Conservation (phyloP, 2,888 invertebrate genomes). For the Nomada ruficornis region DNA sequence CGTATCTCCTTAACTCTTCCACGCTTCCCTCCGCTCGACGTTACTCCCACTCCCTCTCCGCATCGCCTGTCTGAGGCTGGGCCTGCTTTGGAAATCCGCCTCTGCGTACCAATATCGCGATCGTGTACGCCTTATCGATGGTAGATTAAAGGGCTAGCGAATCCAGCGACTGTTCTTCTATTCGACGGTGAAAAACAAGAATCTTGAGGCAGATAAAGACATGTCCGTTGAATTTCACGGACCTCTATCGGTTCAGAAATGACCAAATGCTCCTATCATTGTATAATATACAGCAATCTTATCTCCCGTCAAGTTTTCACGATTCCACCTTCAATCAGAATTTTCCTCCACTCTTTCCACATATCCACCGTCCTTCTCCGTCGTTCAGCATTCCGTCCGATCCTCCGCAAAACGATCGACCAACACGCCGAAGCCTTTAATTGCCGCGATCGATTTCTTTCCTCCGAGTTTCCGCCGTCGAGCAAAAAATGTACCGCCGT, state of each 20-base stretch:
- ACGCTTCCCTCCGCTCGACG: slow-evolving; percentile 65
- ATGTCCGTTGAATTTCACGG: no score
- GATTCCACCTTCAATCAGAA: no score
- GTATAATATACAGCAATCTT: no score
- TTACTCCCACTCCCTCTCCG: slow-evolving; percentile 42
- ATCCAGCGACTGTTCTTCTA: neutral
- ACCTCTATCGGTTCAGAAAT: no score
- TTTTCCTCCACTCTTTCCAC: neutral
- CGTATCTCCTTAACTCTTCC: slow-evolving; percentile 74
- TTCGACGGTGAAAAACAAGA: neutral
- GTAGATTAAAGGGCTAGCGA: slow-evolving; percentile 54
- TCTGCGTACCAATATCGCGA: slow-evolving; percentile 64
- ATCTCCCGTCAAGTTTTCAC: no score
- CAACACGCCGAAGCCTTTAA: slow-evolving; percentile 39
- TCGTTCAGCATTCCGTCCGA: neutral
- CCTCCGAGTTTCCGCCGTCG: slow-evolving; percentile 10
- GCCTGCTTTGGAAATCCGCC: slow-evolving; percentile 57
- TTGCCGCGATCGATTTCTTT: slow-evolving; percentile 30
- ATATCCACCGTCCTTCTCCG: neutral
- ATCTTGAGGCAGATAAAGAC: no score
- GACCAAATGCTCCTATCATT: no score
- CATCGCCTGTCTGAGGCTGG: slow-evolving; percentile 38
- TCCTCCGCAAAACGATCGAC: slow-evolving; percentile 27
- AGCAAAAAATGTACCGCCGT: slow-evolving; percentile 15
- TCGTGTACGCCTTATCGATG: slow-evolving; percentile 59